Percentiles rank a stretch among this genome's conserved stretches.
Evolutionary conservation across 2,113 vertebrate species (phyloP).

Genomic region (Eolophus roseicapilla): DNA sequence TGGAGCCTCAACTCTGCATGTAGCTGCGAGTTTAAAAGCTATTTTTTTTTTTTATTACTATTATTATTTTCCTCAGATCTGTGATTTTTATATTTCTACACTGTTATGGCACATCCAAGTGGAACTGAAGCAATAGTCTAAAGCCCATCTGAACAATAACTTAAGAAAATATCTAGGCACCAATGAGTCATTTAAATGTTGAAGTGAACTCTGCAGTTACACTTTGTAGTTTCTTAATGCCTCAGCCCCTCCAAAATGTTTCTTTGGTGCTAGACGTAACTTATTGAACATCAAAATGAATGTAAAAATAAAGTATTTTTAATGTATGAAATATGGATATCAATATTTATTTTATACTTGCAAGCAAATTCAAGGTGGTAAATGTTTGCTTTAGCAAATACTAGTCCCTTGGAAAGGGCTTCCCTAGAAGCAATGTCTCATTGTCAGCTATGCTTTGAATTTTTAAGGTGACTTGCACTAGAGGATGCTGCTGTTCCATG

Average conservation of each 20-base stretch:
- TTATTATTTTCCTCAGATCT: background rate
- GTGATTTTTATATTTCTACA: conserved; percentile 37
- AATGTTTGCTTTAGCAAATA: conserved; percentile 58
- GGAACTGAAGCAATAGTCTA: conserved; percentile 53
- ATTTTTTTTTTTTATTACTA: background rate
- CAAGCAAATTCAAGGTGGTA: conserved; percentile 47
- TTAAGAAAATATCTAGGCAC: conserved; percentile 15
- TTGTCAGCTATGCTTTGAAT: conserved; percentile 43
- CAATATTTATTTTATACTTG: conserved; percentile 67
- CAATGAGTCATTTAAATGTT: conserved; percentile 15
- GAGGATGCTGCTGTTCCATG: conserved; percentile 60
- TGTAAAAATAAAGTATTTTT: conserved; percentile 73
- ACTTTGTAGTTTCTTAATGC: conserved; percentile 42
- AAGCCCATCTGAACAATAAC: conserved; percentile 35
- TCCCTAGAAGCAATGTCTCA: conserved; percentile 53
- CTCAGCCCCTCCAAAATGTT: conserved; percentile 52
- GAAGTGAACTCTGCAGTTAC: conserved; percentile 32
- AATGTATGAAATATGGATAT: conserved; percentile 65
- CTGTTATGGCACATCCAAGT: conserved; percentile 17
- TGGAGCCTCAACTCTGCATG: background rate
- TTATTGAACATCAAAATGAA: conserved; percentile 70
- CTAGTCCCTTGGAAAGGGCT: conserved; percentile 48
- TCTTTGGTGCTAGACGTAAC: conserved; percentile 70
- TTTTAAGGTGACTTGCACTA: conserved; percentile 63
- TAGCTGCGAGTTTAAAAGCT: background rate